Conservation (phyloP, 2,888 invertebrate species). For the Andrena hattorfiana region DNA sequence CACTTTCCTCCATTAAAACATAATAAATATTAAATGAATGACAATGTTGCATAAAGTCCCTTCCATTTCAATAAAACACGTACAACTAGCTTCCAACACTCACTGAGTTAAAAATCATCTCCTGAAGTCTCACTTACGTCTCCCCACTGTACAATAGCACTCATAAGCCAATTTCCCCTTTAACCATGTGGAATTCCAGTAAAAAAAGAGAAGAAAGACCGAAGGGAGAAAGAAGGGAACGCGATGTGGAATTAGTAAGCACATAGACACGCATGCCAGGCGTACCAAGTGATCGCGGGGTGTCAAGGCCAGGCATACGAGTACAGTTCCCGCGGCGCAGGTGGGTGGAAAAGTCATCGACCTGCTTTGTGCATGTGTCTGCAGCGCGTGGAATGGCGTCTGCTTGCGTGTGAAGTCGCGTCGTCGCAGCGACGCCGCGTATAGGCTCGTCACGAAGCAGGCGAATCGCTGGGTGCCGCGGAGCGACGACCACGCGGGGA, state of each 20-base stretch:
- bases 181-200: background rate
- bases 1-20: no score
- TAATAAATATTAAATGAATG: no score
- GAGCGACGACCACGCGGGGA: background rate
- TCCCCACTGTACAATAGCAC: no score
- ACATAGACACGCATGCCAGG: constrained; percentile 17
- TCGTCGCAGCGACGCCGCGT: constrained; percentile 17
- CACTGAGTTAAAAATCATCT: no score
- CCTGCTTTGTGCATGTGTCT: constrained; percentile 53
- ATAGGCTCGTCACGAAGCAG: constrained; percentile 21
- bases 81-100: no score
- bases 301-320: constrained; percentile 62
- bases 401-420: constrained; percentile 11
- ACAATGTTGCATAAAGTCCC: no score
- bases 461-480: constrained; percentile 25
- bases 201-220: background rate
- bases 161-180: no score
- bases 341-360: constrained; percentile 68
- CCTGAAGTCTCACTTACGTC: no score
- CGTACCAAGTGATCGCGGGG: constrained; percentile 42
- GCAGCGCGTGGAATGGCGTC: constrained; percentile 27
- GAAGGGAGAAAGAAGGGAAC: background rate
- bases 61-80: no score
- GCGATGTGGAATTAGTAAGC: background rate
- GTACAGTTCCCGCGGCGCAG: constrained; percentile 46